Conservation (phyloP, 2,888 invertebrate genomes). For the Tineola bisselliella region DNA sequence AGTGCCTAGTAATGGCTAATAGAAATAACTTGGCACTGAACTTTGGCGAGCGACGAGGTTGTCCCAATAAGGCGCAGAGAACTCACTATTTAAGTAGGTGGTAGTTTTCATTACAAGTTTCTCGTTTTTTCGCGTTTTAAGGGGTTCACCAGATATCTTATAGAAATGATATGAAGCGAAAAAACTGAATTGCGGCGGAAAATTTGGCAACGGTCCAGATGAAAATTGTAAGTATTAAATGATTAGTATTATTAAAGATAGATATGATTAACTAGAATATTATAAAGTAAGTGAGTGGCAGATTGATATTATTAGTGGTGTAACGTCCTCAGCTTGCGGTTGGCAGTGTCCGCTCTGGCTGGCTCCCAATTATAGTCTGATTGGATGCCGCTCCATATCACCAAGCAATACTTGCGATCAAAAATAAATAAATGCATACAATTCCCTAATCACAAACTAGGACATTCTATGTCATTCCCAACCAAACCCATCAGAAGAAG, state of each 20-base stretch:
- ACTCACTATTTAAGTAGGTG: background rate
- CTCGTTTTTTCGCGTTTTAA: background rate
- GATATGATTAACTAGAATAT: background rate
- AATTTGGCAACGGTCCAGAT: background rate
- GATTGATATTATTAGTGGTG: slow-evolving; percentile 10
- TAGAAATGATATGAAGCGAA: background rate
- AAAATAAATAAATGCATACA: no score
- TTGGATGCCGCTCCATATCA: slow-evolving; percentile 27
- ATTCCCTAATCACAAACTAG: no score
- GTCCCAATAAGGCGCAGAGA: slow-evolving; percentile 2
- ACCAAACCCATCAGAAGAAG: no score
- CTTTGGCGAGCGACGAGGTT: slow-evolving; percentile 6
- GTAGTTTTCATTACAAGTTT: background rate
- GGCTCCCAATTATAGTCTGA: slow-evolving; percentile 43
- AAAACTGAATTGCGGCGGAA: background rate
- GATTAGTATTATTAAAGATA: background rate
- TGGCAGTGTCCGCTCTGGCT: slow-evolving; percentile 47
- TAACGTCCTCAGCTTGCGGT: slow-evolving; percentile 24
- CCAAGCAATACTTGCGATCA: slow-evolving; percentile 20
- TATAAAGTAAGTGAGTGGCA: background rate
- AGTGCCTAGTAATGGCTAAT: background rate
- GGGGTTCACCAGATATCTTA: background rate
- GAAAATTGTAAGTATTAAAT: background rate
- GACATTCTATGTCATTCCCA: no score
- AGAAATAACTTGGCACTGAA: slow-evolving; percentile 11